These are phyloP conservation scores for Accipiter cooperii DNA, from an alignment of 2,113 vertebrate genomes.

Conservation along the genomic window DNA sequence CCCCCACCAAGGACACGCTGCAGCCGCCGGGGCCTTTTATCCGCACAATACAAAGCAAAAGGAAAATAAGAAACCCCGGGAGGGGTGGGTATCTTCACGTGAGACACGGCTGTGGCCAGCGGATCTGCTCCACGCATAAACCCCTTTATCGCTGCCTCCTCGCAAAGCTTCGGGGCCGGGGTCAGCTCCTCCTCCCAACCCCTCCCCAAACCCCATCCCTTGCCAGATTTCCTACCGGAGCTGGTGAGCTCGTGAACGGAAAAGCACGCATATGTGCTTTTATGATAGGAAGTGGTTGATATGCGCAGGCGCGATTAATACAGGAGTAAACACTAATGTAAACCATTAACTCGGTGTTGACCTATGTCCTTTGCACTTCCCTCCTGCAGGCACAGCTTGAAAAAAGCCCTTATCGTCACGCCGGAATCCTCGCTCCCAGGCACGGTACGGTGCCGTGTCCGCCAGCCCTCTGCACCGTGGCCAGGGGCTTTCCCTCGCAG, in stretches of 20 bases:
- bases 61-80: not conserved
- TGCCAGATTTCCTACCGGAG: not conserved
- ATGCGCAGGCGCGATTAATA: not conserved
- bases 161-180: not conserved
- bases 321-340: not conserved
- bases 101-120: not conserved
- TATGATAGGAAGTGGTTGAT: constrained; percentile 9
- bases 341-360: constrained; percentile 44
- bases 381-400: not conserved
- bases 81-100: not conserved
- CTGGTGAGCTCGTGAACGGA: accelerated
- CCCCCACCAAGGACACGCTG: not conserved
- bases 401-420: not conserved
- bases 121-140: not conserved
- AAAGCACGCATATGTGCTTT: not conserved
- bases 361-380: not conserved
- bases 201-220: not conserved
- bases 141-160: not conserved
- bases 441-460: accelerated
- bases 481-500: not conserved
- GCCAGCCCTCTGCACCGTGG: accelerated
- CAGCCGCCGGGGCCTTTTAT: not conserved
- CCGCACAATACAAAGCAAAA: not conserved
- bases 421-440: accelerated
- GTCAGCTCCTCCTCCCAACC: not conserved